A percentile compares a stretch with the other conserved stretches of the same genome.
Conservation (phyloP, 1,140 invertebrate species). For the Hycleus phaleratus region DNA sequence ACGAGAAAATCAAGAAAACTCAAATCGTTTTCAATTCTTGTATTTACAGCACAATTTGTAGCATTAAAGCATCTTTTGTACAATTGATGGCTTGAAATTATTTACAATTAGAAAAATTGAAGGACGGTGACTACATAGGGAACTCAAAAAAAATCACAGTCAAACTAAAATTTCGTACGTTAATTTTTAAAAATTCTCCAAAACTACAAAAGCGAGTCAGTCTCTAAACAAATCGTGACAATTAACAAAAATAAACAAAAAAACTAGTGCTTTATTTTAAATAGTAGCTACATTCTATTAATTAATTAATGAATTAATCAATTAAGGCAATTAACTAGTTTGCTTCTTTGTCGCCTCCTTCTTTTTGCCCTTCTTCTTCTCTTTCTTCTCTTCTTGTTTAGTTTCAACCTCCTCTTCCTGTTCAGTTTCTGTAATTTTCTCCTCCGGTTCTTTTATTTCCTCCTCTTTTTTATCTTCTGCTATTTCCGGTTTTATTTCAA, state of each 20-base stretch:
- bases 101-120: constrained; percentile 8
- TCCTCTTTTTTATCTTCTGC: too few relatives aligned
- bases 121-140: neutral
- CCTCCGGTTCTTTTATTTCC: too few relatives aligned
- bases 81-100: neutral
- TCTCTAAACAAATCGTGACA: constrained; percentile 10
- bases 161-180: neutral
- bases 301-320: neutral
- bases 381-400: constrained; percentile 10
- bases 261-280: constrained; percentile 6
- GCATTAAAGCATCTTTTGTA: too few relatives aligned
- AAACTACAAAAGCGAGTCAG: neutral
- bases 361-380: constrained; percentile 12
- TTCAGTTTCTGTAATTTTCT: too few relatives aligned
- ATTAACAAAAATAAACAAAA: constrained; percentile 8
- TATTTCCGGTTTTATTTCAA: neutral
- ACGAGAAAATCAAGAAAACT: too few relatives aligned
- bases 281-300: constrained; percentile 1
- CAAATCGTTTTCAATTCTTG: too few relatives aligned
- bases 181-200: neutral
- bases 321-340: constrained; percentile 7
- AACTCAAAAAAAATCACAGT: constrained; percentile 9
- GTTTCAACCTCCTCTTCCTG: neutral
- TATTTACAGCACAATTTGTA: too few relatives aligned
- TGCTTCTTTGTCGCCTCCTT: constrained; percentile 12